Evolutionary conservation across 2,888 invertebrate species (phyloP).

Genomic region (Heliconius aoede): DNA sequence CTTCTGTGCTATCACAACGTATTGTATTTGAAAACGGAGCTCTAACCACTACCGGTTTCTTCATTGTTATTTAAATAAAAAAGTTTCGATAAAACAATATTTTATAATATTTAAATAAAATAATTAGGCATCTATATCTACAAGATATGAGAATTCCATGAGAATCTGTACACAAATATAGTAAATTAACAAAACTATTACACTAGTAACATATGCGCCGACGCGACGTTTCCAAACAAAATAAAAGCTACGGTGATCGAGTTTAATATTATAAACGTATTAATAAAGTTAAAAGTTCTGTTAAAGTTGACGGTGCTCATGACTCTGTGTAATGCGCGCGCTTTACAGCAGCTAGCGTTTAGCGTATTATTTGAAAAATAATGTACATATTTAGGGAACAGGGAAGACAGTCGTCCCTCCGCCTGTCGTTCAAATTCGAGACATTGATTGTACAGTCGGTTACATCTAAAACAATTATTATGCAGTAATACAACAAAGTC

Average conservation of each 20-base stretch:
- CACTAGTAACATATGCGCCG: conserved; percentile 10
- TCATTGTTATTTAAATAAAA: too few species aligned
- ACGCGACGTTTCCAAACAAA: neutral
- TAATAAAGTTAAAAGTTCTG: conserved; percentile 43
- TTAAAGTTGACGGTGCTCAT: conserved; percentile 43
- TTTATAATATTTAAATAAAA: too few species aligned
- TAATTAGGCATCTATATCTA: neutral
- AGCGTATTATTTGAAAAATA: neutral
- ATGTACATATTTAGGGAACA: too few species aligned
- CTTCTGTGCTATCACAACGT: too few species aligned
- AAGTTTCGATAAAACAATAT: too few species aligned
- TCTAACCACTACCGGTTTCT: too few species aligned
- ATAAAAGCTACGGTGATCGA: neutral
- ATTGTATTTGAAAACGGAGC: too few species aligned
- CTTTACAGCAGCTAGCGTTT: conserved; percentile 30
- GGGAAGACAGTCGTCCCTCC: too few species aligned
- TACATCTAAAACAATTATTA: too few species aligned
- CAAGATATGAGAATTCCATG: neutral
- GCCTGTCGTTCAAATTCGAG: too few species aligned
- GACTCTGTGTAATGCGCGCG: conserved; percentile 12
- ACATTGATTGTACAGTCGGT: too few species aligned
- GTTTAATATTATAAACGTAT: conserved; percentile 36
- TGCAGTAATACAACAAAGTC: too few species aligned
- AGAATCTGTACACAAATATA: neutral
- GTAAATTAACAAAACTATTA: conserved; percentile 1